Evolutionary conservation across 2,888 invertebrate species (phyloP), one percentile per base, ranked within the genome.

Genomic region (Sesia apiformis): DNA sequence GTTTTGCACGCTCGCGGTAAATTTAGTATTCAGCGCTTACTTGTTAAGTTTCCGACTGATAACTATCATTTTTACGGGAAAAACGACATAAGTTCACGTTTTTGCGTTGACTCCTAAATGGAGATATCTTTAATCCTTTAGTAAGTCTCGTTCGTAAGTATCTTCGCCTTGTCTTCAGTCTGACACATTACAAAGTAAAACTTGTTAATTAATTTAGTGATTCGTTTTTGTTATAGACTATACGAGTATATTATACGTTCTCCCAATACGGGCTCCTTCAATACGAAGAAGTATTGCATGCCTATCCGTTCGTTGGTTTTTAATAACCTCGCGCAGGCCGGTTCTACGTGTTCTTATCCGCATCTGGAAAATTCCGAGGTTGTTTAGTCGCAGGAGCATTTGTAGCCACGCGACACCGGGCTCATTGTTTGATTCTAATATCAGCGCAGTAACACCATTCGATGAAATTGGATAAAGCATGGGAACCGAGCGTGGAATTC

Each of bases 381-480:
- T 74, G 74, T 74, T 77, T 72, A 75, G 75, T 81, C 74, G 75
- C 72, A 73, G 66, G 61, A 66, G 71, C 69, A 72, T 72, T 46
- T 72, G 76, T 72, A 68, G 78, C 74, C 73, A 81, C 76, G 76
- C 76, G 77, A 84, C 81, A 81, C 81, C 78, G 67, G 61, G 70
- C 74, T 75, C 75, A 86, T 88, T 87, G 86, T 87, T 84, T 74
- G 72, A 72, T 74, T 77, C 74, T 81, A 40, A 46, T 46, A 76
- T 73, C 74, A 70, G 70, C 75, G 72, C 76, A 77, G 72, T 76
- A 78, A 69, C 76, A 78, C 74, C 72, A 78, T 76, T 81, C 79
- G 77, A 76, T 86, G 87, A 85, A 88, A 87, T 86, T 78, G 84
- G 84, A 88, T 86, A 86, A 83, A 84, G 79, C 85, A 79, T 88